A percentile compares a stretch with the other conserved stretches of the same genome.
phyloP scores from a whole-genome alignment of 2,888 invertebrate genomes.

The Perizoma affinitatum region DNA sequence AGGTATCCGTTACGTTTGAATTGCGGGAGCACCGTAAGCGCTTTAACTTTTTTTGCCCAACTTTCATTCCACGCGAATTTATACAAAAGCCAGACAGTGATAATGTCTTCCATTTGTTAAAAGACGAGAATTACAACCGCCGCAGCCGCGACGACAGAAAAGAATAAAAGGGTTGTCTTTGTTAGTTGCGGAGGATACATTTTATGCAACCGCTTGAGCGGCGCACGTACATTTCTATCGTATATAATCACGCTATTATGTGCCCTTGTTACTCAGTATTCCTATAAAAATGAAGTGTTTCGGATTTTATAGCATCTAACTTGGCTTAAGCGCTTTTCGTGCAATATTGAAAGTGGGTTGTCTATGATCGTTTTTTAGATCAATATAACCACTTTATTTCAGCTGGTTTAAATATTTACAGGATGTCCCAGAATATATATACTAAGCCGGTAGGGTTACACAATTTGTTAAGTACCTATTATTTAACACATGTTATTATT shows the following conservation, averaged over 20 bases:
- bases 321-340: conserved; percentile 38
- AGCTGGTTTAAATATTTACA: not conserved
- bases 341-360: conserved; percentile 30
- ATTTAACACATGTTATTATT: no score
- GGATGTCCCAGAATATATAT: not conserved
- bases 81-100: conserved; percentile 76
- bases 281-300: conserved; percentile 45
- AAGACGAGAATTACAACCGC: conserved; percentile 74
- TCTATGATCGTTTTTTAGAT: conserved; percentile 17
- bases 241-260: conserved; percentile 61
- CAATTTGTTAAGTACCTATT: not conserved
- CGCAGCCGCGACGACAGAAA: conserved; percentile 68
- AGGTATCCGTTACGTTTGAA: conserved; percentile 64
- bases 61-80: conserved; percentile 77
- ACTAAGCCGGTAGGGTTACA: no score
- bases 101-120: conserved; percentile 81
- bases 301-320: conserved; percentile 45
- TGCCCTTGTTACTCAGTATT: conserved; percentile 47
- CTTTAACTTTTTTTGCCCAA: conserved; percentile 69
- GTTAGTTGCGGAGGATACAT: conserved; percentile 70
- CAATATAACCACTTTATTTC: conserved; percentile 13
- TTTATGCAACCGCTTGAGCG: conserved; percentile 65
- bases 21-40: conserved; percentile 64
- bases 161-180: conserved; percentile 74
- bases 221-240: conserved; percentile 56